phyloP scores from a whole-genome alignment of 2,113 vertebrate species.

The Phasianus colchicus region DNA sequence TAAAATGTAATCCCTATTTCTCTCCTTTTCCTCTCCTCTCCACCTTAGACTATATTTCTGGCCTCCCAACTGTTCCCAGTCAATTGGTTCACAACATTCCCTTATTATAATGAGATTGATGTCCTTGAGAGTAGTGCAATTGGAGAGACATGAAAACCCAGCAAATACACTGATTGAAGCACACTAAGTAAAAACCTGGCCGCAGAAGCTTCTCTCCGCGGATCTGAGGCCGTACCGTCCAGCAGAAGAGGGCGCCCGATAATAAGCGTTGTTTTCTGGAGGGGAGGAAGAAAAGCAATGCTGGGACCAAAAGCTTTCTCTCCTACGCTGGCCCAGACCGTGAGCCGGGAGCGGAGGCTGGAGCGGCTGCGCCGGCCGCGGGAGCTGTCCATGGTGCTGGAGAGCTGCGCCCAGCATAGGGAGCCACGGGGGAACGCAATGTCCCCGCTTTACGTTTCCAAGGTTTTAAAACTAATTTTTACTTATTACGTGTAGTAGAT shows the following conservation, averaged over 20 bases:
- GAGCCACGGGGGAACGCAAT: neutral
- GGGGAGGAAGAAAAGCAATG: neutral
- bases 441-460: neutral
- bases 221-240: neutral
- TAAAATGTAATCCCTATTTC: neutral
- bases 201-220: neutral
- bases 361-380: too few relatives aligned
- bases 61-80: neutral
- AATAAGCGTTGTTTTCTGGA: neutral
- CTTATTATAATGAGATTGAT: neutral
- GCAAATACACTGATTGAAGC: neutral
- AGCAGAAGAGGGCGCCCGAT: constrained; percentile 40
- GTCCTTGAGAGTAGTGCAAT: too few relatives aligned
- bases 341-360: neutral
- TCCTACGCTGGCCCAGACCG: neutral
- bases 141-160: neutral
- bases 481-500: neutral
- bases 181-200: fast-evolving
- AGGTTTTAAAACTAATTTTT: neutral
- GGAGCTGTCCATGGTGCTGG: neutral
- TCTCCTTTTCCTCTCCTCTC: too few relatives aligned
- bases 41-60: neutral
- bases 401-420: too few relatives aligned
- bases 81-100: neutral
- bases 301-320: neutral